phyloP scores from a whole-genome alignment of 1,140 invertebrate genomes.

The Armadillidium nasatum region DNA sequence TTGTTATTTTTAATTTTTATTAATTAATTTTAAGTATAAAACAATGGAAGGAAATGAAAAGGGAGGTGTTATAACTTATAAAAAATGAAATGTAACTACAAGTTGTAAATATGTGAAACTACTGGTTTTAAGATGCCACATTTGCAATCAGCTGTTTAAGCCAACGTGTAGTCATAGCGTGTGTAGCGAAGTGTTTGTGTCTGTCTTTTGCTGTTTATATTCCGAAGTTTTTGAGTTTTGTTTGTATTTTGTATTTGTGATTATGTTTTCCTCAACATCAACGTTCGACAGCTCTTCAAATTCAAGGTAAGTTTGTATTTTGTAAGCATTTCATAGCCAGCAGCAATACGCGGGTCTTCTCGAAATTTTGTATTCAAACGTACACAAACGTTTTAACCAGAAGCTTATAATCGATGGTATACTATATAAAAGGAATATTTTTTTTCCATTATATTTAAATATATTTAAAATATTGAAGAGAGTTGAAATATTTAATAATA shows the following conservation, averaged over 20 bases:
- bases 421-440: too few species aligned
- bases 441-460: too few species aligned
- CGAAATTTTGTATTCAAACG: neutral
- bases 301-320: neutral
- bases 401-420: neutral
- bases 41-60: too few species aligned
- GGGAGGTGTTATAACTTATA: too few species aligned
- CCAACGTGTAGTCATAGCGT: slow-evolving; percentile 8
- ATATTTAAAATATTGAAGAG: too few species aligned
- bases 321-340: too few species aligned
- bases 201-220: neutral
- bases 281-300: neutral
- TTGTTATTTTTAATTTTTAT: too few species aligned
- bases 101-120: too few species aligned
- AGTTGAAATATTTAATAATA: too few species aligned
- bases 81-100: too few species aligned
- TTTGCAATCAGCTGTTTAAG: slow-evolving; percentile 7
- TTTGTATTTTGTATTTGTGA: neutral
- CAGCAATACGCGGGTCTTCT: neutral
- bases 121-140: neutral
- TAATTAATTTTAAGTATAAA: too few species aligned
- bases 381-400: neutral
- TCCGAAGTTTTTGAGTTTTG: neutral
- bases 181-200: neutral
- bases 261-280: neutral